phyloP scores from a whole-genome alignment of 2,888 invertebrate genomes.

The Drosophila lutescens region DNA sequence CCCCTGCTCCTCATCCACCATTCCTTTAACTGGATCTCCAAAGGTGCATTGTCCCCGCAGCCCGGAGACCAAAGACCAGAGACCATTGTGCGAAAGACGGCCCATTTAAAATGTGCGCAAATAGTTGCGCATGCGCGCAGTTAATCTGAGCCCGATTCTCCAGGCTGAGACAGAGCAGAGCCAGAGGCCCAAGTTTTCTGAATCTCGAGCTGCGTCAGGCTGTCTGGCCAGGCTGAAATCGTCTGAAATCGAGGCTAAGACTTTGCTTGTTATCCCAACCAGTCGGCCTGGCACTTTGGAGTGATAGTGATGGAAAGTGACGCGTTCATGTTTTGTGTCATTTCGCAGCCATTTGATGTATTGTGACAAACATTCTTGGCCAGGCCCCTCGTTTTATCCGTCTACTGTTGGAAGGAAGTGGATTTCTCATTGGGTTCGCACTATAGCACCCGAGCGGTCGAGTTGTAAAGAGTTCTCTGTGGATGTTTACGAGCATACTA shows the following conservation, averaged over 20 bases:
- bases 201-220: slow-evolving; percentile 69
- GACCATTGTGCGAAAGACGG: slow-evolving; percentile 50
- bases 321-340: slow-evolving; percentile 84
- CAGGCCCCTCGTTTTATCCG: slow-evolving; percentile 26
- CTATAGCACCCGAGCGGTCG: slow-evolving; percentile 11
- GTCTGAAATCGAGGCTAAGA: slow-evolving; percentile 16
- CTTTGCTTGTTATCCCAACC: slow-evolving; percentile 62
- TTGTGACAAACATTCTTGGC: slow-evolving; percentile 82
- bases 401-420: slow-evolving; percentile 12
- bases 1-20: background rate
- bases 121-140: slow-evolving; percentile 78
- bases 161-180: background rate
- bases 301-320: slow-evolving; percentile 84
- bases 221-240: slow-evolving; percentile 60
- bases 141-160: slow-evolving; percentile 64
- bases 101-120: slow-evolving; percentile 82
- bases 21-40: slow-evolving; percentile 52
- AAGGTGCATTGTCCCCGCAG: slow-evolving; percentile 52
- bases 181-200: background rate
- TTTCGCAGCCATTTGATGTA: slow-evolving; percentile 81
- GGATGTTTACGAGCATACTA: slow-evolving; percentile 53
- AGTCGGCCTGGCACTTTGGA: slow-evolving; percentile 80
- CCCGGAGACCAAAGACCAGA: slow-evolving; percentile 3
- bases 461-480: slow-evolving; percentile 37
- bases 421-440: slow-evolving; percentile 24